Evolutionary conservation across 2,888 invertebrate genomes (phyloP).

Genomic region (Allacma fusca): DNA sequence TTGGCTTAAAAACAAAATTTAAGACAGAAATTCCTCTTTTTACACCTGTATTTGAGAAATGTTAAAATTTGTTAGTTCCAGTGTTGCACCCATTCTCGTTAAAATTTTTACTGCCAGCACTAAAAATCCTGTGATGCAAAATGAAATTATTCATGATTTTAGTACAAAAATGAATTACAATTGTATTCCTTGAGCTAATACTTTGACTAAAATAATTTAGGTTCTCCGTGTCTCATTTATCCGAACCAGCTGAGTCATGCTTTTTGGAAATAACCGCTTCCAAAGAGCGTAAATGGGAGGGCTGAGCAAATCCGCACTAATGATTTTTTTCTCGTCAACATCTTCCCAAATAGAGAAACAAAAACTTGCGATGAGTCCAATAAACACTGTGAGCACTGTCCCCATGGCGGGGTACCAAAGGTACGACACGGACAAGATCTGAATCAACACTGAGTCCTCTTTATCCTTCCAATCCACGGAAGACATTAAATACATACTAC

Average conservation of each 20-base stretch:
- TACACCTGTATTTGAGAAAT: no score
- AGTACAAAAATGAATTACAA: neutral
- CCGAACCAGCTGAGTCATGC: neutral
- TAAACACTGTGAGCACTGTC: slow-evolving; percentile 61
- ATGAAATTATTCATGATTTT: no score
- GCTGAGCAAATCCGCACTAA: neutral
- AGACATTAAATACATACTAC: no score
- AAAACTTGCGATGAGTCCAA: slow-evolving; percentile 59
- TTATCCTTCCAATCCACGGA: slow-evolving; percentile 55
- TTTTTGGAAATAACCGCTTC: neutral
- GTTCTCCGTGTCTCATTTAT: neutral
- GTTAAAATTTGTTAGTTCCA: no score
- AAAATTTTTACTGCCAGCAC: no score
- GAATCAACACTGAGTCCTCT: slow-evolving; percentile 45
- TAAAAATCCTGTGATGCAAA: no score
- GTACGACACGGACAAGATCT: slow-evolving; percentile 62
- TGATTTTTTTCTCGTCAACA: no score
- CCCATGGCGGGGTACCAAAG: slow-evolving; percentile 63
- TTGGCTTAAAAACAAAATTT: no score
- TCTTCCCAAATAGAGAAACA: neutral
- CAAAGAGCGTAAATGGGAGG: slow-evolving; percentile 5
- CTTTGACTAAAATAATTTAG: neutral
- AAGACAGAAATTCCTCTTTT: no score
- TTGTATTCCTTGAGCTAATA: neutral
- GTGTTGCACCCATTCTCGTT: no score